phyloP scores from a whole-genome alignment of 2,888 invertebrate species.

The Mimachlamys varia region DNA sequence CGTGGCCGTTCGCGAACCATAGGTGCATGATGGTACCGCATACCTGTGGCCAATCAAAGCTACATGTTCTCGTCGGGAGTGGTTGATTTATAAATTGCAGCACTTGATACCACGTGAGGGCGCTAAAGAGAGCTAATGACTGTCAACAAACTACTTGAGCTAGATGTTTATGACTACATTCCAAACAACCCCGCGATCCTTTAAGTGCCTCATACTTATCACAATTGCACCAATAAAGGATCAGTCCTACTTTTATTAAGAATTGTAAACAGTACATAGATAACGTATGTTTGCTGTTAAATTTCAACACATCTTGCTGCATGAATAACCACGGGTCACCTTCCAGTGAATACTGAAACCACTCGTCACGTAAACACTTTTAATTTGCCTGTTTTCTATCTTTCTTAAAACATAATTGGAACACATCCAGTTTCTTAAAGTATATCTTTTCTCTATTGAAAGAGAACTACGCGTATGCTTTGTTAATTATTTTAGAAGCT shows the following conservation, averaged over 20 bases:
- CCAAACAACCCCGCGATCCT: conserved; percentile 5
- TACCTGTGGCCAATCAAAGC: background rate
- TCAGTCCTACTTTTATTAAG: background rate
- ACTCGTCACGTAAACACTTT: background rate
- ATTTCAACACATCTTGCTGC: background rate
- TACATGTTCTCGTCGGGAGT: background rate
- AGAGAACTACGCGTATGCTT: too few relatives aligned
- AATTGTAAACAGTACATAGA: background rate
- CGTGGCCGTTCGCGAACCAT: background rate
- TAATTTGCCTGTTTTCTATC: background rate
- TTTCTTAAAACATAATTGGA: background rate
- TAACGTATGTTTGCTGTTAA: background rate
- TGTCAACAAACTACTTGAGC: conserved; percentile 31
- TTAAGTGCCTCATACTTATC: conserved; percentile 17
- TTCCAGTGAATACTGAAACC: background rate
- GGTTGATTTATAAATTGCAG: background rate
- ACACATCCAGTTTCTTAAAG: background rate
- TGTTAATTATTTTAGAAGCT: too few relatives aligned
- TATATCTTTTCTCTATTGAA: background rate
- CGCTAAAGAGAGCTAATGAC: background rate
- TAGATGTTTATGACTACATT: background rate
- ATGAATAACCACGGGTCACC: background rate
- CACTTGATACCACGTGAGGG: background rate
- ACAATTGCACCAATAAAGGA: background rate
- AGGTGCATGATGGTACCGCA: background rate